Evolutionary conservation across 1,140 invertebrate genomes (phyloP).

Genomic region (Episyrphus balteatus): DNA sequence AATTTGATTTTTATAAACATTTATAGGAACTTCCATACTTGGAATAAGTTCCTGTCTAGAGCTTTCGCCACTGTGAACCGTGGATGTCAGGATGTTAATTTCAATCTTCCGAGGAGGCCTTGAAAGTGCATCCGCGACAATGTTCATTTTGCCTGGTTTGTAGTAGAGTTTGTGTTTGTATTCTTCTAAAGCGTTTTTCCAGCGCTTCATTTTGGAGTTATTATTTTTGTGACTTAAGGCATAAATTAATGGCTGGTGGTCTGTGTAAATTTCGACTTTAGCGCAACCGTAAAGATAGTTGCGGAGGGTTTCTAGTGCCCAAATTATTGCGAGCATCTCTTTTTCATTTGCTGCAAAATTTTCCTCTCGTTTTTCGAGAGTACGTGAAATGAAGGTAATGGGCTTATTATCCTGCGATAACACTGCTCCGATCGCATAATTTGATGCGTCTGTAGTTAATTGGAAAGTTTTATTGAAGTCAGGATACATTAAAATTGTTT

Average conservation of each 20-base stretch:
- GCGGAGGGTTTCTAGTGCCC: constrained; percentile 28
- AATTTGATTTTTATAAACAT: constrained; percentile 9
- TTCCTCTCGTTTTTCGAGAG: constrained; percentile 27
- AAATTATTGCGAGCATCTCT: constrained; percentile 23
- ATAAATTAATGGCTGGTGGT: constrained; percentile 34
- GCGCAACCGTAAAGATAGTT: constrained; percentile 14
- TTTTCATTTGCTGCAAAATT: constrained; percentile 17
- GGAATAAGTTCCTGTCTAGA: neutral
- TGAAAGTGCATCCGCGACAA: constrained; percentile 4
- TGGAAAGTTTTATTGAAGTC: constrained; percentile 22
- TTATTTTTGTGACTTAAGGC: constrained; percentile 31
- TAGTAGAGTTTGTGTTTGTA: constrained; percentile 29
- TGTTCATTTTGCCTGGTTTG: constrained; percentile 14
- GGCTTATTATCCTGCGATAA: too few relatives aligned
- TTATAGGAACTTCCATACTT: neutral
- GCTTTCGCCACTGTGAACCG: neutral
- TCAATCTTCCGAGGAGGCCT: too few relatives aligned
- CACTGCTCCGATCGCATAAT: too few relatives aligned
- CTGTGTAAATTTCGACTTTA: constrained; percentile 14
- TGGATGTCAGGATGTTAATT: constrained; percentile 1
- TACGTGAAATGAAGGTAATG: constrained; percentile 12
- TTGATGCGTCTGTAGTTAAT: constrained; percentile 25
- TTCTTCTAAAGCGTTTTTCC: constrained; percentile 17
- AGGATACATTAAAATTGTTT: constrained; percentile 29
- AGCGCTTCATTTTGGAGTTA: constrained; percentile 25